Base-by-base conservation (phyloP, 2,888 invertebrate genomes). In the Nemurella pictetii region DNA sequence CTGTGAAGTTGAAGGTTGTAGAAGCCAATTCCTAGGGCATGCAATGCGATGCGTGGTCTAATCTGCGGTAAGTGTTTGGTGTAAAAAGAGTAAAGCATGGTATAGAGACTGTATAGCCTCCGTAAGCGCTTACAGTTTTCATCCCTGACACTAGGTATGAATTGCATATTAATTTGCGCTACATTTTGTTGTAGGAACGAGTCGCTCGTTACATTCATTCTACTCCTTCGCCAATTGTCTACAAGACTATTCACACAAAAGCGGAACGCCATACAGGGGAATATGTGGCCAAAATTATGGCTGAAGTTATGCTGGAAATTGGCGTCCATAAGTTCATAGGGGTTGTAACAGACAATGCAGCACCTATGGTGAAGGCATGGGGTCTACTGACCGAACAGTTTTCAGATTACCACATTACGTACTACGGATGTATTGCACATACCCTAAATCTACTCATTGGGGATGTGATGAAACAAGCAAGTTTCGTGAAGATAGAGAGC, bases 141-240 rank as follows among this genome's bases (percentile, higher is more conserved):
- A 5, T 32, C 32, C 32, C 32, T 32, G 32, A 3, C 32, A 9
- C 32, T 9, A 5, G 9, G 3, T 9, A 3, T 32, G 9, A 32
- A 32, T 3, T 32, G 32, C 9, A 32, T 3, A 3, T 32, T 32
- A n/a, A n/a, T 32, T 32, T 5, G 9, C 32, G 9, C 32, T 27
- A 77, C 26, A 26, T 77, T 77, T 81, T 9, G 4, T 81, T 81
- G 86, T n/a, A 35, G 86, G 72, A 86, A 86, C 32, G 87, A 88
- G 86, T 87, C 87, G 7, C 87, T 88, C 20, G 87, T 88, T 72
- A 88, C 88, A 84, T 88, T 88, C 85, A 87, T 88, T 12, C 86
- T 35, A 88, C 88, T 12, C 88, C 88, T 82, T 87, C 87, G 83
- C 88, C 88, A 75, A 86, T 88, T 20, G 86, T 88, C 83, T 87